phyloP scores from a whole-genome alignment of 2,797 vertebrate genomes.

The Phoeniculus purpureus region DNA sequence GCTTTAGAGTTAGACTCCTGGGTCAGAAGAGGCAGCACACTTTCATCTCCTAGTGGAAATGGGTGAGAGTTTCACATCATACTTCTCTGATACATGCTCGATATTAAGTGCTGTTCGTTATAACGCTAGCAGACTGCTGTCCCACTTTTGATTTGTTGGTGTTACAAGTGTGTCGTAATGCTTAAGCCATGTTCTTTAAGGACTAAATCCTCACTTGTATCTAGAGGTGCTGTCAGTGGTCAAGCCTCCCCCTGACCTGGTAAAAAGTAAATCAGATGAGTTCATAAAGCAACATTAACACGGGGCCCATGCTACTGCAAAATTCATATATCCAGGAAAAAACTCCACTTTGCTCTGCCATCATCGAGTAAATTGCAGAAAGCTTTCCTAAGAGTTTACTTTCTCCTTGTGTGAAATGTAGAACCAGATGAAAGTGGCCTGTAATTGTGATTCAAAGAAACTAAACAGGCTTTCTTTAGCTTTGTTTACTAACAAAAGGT shows the following conservation, averaged over 20 bases:
- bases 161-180: not conserved
- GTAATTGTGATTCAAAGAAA: conserved; percentile 1
- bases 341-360: not conserved
- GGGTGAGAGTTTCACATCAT: not conserved
- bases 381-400: not conserved
- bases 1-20: conserved; percentile 86
- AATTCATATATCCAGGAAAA: not conserved
- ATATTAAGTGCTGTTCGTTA: not conserved
- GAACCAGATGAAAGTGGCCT: not conserved
- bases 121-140: not conserved
- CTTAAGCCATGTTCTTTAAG: not conserved
- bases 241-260: not conserved
- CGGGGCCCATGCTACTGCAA: not conserved
- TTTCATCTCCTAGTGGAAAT: conserved; percentile 75
- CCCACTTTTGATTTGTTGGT: conserved; percentile 15
- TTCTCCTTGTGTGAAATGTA: not conserved
- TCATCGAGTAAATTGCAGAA: not conserved
- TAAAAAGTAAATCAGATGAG: conserved; percentile 42
- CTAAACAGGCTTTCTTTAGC: not conserved
- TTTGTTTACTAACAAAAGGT: not conserved
- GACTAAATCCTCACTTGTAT: conserved; percentile 15
- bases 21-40: conserved; percentile 82
- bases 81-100: not conserved
- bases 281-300: conserved; percentile 6
- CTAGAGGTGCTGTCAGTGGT: conserved; percentile 5